A percentile compares a stretch with the other conserved stretches of the same genome.
These are phyloP conservation scores for Poeciliopsis gracilis DNA, from an alignment of 2,797 vertebrate genomes.

Conservation along the genomic window DNA sequence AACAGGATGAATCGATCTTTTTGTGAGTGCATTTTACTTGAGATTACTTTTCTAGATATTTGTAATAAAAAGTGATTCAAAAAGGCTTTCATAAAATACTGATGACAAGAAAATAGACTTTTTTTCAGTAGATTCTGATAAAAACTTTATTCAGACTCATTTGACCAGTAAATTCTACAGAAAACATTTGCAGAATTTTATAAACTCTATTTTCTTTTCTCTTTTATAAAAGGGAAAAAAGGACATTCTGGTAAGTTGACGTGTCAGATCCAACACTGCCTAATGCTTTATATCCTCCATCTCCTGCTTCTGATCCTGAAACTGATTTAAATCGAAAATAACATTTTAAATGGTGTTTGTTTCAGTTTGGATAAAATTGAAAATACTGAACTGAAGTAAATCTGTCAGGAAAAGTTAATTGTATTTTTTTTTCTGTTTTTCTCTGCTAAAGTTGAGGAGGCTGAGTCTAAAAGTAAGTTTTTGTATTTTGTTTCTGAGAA, in stretches of 20 bases:
- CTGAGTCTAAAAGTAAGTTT: neutral
- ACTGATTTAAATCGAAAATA: neutral
- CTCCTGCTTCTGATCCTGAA: neutral
- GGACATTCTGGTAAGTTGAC: neutral
- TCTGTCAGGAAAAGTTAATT: neutral
- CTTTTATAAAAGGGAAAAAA: neutral
- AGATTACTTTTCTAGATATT: neutral
- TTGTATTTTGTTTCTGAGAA: neutral
- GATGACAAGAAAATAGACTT: neutral
- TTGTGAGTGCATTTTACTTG: neutral
- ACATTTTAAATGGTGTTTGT: neutral
- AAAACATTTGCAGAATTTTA: neutral
- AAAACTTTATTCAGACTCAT: neutral
- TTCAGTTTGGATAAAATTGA: neutral
- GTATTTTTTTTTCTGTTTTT: neutral
- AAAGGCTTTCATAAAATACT: neutral
- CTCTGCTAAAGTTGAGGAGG: neutral
- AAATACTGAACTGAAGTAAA: neutral
- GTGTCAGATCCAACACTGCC: neutral
- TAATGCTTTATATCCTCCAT: neutral
- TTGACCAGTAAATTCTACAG: neutral
- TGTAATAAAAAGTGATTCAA: neutral
- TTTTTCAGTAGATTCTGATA: neutral
- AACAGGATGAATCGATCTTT: neutral
- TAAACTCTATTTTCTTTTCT: neutral